phyloP scores from a whole-genome alignment of 2,888 invertebrate species.

The Schizotus pectinicornis region DNA sequence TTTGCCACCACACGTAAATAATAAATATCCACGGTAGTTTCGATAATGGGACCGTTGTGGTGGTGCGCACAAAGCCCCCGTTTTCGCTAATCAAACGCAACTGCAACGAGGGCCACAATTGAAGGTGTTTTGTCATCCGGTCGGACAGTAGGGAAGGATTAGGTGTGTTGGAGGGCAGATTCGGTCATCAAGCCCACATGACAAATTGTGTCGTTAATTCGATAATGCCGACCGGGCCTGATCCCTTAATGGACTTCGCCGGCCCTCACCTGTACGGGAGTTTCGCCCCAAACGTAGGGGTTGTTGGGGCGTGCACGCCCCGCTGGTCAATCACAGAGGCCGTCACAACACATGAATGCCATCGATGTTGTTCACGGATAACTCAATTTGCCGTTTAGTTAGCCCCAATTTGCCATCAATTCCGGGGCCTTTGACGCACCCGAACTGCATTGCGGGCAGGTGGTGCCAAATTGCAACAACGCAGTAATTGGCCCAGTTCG shows the following conservation, averaged over 20 bases:
- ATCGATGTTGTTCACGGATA: conserved; percentile 36
- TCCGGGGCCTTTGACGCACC: neutral
- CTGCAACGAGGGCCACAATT: no score
- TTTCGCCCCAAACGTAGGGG: conserved; percentile 25
- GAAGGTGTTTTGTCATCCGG: no score
- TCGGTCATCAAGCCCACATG: conserved; percentile 32
- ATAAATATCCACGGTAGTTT: neutral
- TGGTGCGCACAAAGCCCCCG: no score
- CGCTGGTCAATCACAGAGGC: conserved; percentile 41
- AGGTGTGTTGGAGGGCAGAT: neutral
- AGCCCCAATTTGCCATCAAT: conserved; percentile 30
- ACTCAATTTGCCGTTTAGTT: conserved; percentile 40
- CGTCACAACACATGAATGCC: conserved; percentile 40
- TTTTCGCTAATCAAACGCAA: no score
- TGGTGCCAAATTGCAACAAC: no score
- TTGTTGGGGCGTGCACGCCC: conserved; percentile 32
- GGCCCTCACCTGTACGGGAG: conserved; percentile 27
- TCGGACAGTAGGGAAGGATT: no score
- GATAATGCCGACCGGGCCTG: conserved; percentile 34
- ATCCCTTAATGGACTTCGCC: conserved; percentile 33
- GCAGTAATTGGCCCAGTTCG: no score
- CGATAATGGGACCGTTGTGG: no score
- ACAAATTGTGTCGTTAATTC: conserved; percentile 36
- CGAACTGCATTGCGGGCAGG: neutral
- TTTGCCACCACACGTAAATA: conserved; percentile 1